Evolutionary conservation across 2,113 vertebrate genomes (phyloP).

Genomic region (Fregetta grallaria): DNA sequence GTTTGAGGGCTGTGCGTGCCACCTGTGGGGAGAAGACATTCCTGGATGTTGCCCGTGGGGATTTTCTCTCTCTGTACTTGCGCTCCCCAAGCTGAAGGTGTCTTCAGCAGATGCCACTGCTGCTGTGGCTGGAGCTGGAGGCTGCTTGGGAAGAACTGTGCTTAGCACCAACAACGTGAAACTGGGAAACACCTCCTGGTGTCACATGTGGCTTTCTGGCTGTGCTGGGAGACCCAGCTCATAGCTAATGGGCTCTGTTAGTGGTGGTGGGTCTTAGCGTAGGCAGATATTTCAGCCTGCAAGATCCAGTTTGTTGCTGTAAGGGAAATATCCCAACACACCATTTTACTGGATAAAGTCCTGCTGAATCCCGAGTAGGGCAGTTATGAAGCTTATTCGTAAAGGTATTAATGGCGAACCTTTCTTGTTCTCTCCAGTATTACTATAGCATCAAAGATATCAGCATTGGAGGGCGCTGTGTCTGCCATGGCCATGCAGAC

Average conservation of each 20-base stretch:
- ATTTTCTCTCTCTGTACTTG: not conserved
- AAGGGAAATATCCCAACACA: not conserved
- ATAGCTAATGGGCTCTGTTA: not conserved
- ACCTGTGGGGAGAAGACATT: not conserved
- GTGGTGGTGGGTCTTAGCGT: not conserved
- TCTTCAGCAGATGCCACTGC: fast-evolving
- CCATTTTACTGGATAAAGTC: not conserved
- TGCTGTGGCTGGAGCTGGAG: not conserved
- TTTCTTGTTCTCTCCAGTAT: slow-evolving; percentile 75
- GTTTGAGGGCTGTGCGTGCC: not conserved
- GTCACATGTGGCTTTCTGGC: not conserved
- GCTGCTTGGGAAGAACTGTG: not conserved
- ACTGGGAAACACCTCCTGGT: not conserved
- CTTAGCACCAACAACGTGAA: not conserved
- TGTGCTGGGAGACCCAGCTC: not conserved
- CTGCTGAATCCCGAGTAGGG: not conserved
- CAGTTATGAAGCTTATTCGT: not conserved
- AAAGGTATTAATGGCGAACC: not conserved
- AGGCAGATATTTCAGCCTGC: not conserved
- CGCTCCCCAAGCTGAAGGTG: not conserved
- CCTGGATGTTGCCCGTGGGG: not conserved
- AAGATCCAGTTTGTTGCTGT: not conserved
- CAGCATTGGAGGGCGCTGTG: slow-evolving; percentile 95
- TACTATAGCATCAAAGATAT: slow-evolving; percentile 99
- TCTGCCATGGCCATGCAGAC: slow-evolving; percentile 95